These are phyloP conservation scores for Melanotus villosus DNA, from an alignment of 2,888 invertebrate genomes.

Conservation along the genomic window DNA sequence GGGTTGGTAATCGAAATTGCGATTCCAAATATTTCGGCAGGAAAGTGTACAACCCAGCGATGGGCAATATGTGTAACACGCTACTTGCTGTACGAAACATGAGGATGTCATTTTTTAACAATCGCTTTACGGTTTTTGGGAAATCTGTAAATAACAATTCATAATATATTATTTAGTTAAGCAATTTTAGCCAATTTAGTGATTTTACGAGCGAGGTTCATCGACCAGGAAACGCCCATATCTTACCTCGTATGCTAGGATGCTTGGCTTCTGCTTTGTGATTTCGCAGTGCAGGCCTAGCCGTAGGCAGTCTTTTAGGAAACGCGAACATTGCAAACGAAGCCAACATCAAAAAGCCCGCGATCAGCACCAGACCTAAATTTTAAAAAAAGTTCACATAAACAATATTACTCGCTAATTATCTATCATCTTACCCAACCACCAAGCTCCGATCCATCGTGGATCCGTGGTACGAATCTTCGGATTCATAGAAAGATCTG, in stretches of 20 bases:
- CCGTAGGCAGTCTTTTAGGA: slow-evolving; percentile 80
- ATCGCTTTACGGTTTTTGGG: slow-evolving; percentile 82
- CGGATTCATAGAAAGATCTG: slow-evolving; percentile 82
- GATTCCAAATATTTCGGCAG: slow-evolving; percentile 94
- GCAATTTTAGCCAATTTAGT: not conserved
- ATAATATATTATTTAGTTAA: slow-evolving; percentile 4
- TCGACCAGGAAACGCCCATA: slow-evolving; percentile 7
- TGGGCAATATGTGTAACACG: slow-evolving; percentile 90
- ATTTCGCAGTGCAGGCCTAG: slow-evolving; percentile 64
- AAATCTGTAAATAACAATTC: slow-evolving; percentile 73
- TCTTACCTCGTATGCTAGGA: slow-evolving; percentile 68
- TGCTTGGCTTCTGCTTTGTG: slow-evolving; percentile 67
- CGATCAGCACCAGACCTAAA: slow-evolving; percentile 86
- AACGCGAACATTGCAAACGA: slow-evolving; percentile 93
- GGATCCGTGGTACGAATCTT: slow-evolving; percentile 86
- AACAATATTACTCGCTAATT: not conserved
- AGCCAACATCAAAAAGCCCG: slow-evolving; percentile 85
- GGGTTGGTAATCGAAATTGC: slow-evolving; percentile 90
- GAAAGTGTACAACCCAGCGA: slow-evolving; percentile 93
- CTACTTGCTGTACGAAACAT: slow-evolving; percentile 94
- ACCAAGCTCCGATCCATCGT: slow-evolving; percentile 97
- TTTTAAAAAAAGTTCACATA: slow-evolving; percentile 10
- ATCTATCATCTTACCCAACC: slow-evolving; percentile 83
- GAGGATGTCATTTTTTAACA: slow-evolving; percentile 90
- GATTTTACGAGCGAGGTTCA: slow-evolving; percentile 4